Evolutionary conservation across 2,888 invertebrate species (phyloP).

Genomic region (Asteroscopus sphinx): DNA sequence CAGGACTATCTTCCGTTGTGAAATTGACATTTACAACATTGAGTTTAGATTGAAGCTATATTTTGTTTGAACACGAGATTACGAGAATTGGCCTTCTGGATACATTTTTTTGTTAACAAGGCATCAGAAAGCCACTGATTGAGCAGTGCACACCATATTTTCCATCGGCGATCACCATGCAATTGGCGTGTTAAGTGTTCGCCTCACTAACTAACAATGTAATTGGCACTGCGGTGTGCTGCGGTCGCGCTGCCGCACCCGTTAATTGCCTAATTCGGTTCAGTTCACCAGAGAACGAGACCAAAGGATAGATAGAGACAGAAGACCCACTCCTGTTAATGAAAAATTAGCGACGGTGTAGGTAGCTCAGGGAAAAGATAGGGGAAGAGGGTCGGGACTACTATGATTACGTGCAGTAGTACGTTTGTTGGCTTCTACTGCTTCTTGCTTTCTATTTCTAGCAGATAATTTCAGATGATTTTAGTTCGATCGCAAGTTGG

Average conservation of each 20-base stretch:
- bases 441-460: too few species aligned
- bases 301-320: constrained; percentile 2
- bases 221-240: constrained; percentile 38
- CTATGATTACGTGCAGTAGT: too few species aligned
- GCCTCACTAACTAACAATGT: constrained; percentile 48
- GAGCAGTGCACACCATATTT: constrained; percentile 14
- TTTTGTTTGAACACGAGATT: too few species aligned
- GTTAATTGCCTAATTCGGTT: constrained; percentile 68
- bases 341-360: not conserved
- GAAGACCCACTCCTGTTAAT: constrained; percentile 3
- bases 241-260: constrained; percentile 37
- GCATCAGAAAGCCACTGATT: constrained; percentile 12
- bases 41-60: too few species aligned
- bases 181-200: constrained; percentile 37
- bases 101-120: too few species aligned
- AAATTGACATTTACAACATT: too few species aligned
- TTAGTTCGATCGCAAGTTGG: too few species aligned
- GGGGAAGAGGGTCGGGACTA: not conserved
- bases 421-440: too few species aligned
- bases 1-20: too few species aligned
- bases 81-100: too few species aligned
- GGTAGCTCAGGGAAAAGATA: too few species aligned
- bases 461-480: too few species aligned
- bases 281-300: constrained; percentile 48
- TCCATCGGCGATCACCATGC: constrained; percentile 10